Percentiles rank a stretch among this genome's conserved stretches.
These are phyloP conservation scores for Oostethus manadensis DNA, from an alignment of 2,113 vertebrate species.

Conservation along the genomic window DNA sequence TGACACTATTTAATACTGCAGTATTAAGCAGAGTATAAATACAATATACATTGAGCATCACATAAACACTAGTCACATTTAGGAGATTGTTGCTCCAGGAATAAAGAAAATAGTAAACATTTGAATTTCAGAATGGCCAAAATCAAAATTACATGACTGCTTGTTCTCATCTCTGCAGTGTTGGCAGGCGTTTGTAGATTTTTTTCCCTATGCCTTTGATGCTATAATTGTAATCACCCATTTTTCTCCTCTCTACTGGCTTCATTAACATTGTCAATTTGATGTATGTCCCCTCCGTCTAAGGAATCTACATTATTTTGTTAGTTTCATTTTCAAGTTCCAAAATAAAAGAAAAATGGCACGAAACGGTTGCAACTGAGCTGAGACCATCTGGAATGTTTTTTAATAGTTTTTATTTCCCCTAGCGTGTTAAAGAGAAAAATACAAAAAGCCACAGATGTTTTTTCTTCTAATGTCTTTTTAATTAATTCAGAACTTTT, in stretches of 20 bases:
- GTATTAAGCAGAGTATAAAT: neutral
- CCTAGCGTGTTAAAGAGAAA: neutral
- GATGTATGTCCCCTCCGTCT: slow-evolving; percentile 1
- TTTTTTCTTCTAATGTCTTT: neutral
- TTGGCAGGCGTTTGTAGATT: too few relatives aligned
- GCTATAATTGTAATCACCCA: neutral
- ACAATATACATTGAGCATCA: neutral
- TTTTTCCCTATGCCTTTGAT: neutral
- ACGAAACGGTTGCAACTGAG: neutral
- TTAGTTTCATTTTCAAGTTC: neutral
- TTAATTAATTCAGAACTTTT: too few relatives aligned
- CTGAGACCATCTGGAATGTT: neutral
- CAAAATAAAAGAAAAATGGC: neutral
- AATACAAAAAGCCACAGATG: neutral
- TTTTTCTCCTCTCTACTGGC: neutral
- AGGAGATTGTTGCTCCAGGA: too few relatives aligned
- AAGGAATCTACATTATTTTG: neutral
- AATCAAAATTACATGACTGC: too few relatives aligned
- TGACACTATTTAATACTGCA: neutral
- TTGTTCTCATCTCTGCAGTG: too few relatives aligned
- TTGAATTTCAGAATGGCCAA: too few relatives aligned
- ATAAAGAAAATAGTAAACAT: too few relatives aligned
- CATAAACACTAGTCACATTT: neutral
- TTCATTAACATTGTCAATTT: slow-evolving; percentile 7
- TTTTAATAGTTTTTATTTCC: neutral